Evolutionary conservation across 2,797 vertebrate genomes (phyloP), one percentile per base, ranked within the genome.

Genomic region (Okamejei kenojei): DNA sequence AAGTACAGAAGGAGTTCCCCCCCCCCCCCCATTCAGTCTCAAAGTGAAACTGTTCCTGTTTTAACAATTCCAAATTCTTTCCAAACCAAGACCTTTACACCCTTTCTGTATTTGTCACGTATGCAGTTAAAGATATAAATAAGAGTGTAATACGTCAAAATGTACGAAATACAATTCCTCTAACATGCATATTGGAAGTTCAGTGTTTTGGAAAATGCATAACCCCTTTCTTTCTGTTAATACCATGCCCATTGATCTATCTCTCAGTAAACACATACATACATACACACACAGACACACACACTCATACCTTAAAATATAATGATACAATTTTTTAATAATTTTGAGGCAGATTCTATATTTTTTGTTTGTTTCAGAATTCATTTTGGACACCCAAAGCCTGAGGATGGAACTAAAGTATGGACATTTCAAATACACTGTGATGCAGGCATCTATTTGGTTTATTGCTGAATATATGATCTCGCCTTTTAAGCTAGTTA

Each of bases 401-500:
- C 96, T 97, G 96, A 96, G 95, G 95, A 76, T 58, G 90, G 90
- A 74, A 45, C 71, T 95, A 96, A 95, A 96, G 95, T 95, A 94
- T 95, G 97, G 95, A 95, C 94, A 96, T 94, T 95, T 94, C 94
- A 95, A 96, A 96, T 95, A 94, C 97, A 97, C 97, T 96, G 98
- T 98, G 97, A 97, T 97, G 97, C 96, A 97, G 96, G 96, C 96
- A 98, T 98, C 96, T 97, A 96, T 97, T 96, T 97, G 95, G 95
- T 96, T 97, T 96, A 96, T 96, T 97, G 96, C 97, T 97, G 97
- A 97, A 98, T 97, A 97, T 96, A 97, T 97, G 97, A 96, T 97
- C 97, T 98, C 98, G 96, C 97, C 98, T 95, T 97, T 97, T 97
- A 92, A 92, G 90, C 90, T 76, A 92, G 71, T 92, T 97, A 96